A percentile compares a stretch with the other conserved stretches of the same genome.
These are phyloP conservation scores for Diabrotica balteata DNA, from an alignment of 2,888 invertebrate genomes.

Conservation along the genomic window DNA sequence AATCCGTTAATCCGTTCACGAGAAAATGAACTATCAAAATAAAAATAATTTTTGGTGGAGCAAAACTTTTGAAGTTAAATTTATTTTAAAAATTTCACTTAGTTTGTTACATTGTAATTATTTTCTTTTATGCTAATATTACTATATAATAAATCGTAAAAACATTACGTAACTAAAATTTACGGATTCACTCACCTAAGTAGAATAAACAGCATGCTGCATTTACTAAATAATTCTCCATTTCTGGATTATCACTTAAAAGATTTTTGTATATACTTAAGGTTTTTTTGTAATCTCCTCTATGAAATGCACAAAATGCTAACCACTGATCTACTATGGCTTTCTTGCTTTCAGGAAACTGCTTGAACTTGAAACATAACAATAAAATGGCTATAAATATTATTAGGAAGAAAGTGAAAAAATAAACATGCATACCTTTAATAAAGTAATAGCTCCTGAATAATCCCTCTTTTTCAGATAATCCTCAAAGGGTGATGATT, in stretches of 20 bases:
- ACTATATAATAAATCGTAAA: too few relatives aligned
- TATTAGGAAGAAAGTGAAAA: not conserved
- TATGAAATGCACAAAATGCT: conserved; percentile 94
- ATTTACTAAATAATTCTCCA: conserved; percentile 75
- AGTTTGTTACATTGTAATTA: too few relatives aligned
- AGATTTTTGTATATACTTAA: conserved; percentile 73
- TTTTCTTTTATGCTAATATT: too few relatives aligned
- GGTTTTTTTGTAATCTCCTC: conserved; percentile 90
- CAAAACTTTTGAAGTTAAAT: too few relatives aligned
- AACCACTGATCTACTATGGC: conserved; percentile 81
- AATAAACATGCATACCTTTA: conserved; percentile 72
- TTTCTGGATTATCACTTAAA: conserved; percentile 63
- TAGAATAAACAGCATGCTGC: conserved; percentile 96
- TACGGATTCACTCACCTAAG: conserved; percentile 67
- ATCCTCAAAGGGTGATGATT: conserved; percentile 85
- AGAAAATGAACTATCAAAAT: too few relatives aligned
- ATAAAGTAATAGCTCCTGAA: conserved; percentile 88
- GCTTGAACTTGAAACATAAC: conserved; percentile 62
- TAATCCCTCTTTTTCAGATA: conserved; percentile 91
- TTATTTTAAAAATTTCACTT: too few relatives aligned
- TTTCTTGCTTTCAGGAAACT: conserved; percentile 61
- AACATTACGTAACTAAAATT: too few relatives aligned
- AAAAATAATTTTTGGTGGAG: too few relatives aligned
- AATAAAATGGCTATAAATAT: conserved; percentile 2
- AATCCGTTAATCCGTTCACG: too few relatives aligned